Evolutionary conservation across 2,113 vertebrate genomes (phyloP), one percentile per base, ranked within the genome.

Genomic region (Periophthalmodon schlosseri): DNA sequence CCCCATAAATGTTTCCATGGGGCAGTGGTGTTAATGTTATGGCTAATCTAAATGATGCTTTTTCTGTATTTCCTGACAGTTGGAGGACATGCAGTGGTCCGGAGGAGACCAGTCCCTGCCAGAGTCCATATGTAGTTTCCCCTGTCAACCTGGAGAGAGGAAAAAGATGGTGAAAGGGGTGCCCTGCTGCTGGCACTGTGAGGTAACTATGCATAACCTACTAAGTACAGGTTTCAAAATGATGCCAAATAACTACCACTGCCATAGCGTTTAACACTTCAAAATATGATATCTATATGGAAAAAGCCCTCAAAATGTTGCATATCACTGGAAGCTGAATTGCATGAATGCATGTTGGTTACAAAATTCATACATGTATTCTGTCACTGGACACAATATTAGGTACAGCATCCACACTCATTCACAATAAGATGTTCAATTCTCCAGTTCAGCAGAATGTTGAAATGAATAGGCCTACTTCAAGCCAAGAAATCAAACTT

Each of bases 101-200:
- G 93, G 92, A 0, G 95, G 94, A 1, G 75, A 87, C 15, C 87
- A 12, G 2, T 88, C 86, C 0, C 88, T 95, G 21, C 96, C 96
- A 0, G 76, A 86, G 0, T 96, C 96, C 0, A 93, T 94, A 20
- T 97, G 96, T 80, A 97, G 96, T 86, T 94, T 96, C 11, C 95
- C 97, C 0, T 96, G 96, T 69, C 78, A 81, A 0, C 75, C 94
- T 0, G 93, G 95, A 9, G 94, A 95, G 81, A 86, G 94, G 46
- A 96, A 95, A 88, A 95, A 95, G 86, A 95, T 95, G 93, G 95
- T 96, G 74, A 95, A 96, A 50, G 95, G 95, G 0, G 94, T 96
- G 5, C 88, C 95, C 0, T 95, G 95, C 84, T 96, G 95, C 75
- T 95, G 95, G 95, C 95, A 95, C 91, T 96, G 95, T 39, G 95